Conservation (phyloP, 2,888 invertebrate genomes). For the Rhodophaea formosa region DNA sequence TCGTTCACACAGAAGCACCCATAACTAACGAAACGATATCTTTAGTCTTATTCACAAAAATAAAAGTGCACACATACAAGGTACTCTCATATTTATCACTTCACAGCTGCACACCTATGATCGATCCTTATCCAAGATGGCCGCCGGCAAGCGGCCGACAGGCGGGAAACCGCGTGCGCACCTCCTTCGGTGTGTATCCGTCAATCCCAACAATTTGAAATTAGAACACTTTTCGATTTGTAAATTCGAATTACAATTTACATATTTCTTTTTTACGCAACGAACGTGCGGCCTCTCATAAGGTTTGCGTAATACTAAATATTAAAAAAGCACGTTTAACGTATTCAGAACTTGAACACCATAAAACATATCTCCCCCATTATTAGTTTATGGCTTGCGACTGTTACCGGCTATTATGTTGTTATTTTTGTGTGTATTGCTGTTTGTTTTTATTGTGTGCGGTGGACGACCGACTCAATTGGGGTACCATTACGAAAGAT, state of each 20-base stretch:
- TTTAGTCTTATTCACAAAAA: constrained; percentile 35
- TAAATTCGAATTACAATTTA: constrained; percentile 13
- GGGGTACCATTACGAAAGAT: constrained; percentile 58
- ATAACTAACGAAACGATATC: background rate
- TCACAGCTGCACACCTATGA: constrained; percentile 78
- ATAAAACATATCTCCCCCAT: constrained; percentile 81
- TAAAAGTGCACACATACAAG: constrained; percentile 44
- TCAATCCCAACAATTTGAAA: constrained; percentile 42
- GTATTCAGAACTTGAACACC: constrained; percentile 76
- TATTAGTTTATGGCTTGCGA: constrained; percentile 79
- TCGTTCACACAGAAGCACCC: background rate
- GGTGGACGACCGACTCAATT: constrained; percentile 65
- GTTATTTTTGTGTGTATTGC: constrained; percentile 71
- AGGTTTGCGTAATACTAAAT: constrained; percentile 70
- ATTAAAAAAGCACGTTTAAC: constrained; percentile 61
- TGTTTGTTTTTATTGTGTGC: constrained; percentile 76
- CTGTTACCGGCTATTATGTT: constrained; percentile 75
- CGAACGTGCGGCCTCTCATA: constrained; percentile 63
- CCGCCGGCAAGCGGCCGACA: constrained; percentile 62
- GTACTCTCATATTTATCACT: constrained; percentile 65
- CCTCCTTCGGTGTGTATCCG: constrained; percentile 60
- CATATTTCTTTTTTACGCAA: constrained; percentile 27
- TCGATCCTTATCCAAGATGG: constrained; percentile 78
- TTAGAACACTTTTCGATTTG: constrained; percentile 40
- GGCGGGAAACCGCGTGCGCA: constrained; percentile 72